Conservation (phyloP, 1,140 invertebrate genomes). For the Drosophila guanche region DNA sequence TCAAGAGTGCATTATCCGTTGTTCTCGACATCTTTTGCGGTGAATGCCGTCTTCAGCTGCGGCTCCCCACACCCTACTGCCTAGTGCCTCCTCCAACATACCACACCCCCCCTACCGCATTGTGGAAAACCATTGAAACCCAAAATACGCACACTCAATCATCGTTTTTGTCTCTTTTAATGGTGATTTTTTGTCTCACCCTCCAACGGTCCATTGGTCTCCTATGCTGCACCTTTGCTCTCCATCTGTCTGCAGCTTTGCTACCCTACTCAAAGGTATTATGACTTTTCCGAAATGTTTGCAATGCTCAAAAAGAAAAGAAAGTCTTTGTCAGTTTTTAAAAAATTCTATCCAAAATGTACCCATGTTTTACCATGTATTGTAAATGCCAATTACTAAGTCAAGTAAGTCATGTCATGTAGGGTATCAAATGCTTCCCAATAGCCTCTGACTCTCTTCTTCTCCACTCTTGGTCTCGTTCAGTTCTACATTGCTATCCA, state of each 20-base stretch:
- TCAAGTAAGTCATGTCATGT: too few relatives aligned
- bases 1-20: constrained; percentile 77
- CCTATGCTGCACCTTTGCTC: constrained; percentile 6
- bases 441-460: not conserved
- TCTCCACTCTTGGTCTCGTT: not conserved
- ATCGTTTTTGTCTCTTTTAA: constrained; percentile 80
- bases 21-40: constrained; percentile 74
- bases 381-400: too few relatives aligned
- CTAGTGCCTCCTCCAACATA: constrained; percentile 16
- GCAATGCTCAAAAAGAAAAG: too few relatives aligned
- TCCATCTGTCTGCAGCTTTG: constrained; percentile 14
- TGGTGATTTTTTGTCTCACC: constrained; percentile 49
- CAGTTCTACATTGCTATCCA: too few relatives aligned
- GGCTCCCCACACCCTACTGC: not conserved
- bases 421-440: too few relatives aligned
- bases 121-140: constrained; percentile 70
- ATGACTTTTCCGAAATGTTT: too few relatives aligned
- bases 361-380: too few relatives aligned
- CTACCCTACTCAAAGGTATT: too few relatives aligned
- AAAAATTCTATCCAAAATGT: too few relatives aligned
- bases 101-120: constrained; percentile 9
- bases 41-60: constrained; percentile 41
- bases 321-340: not conserved
- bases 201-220: constrained; percentile 3
- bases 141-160: constrained; percentile 80